Base-by-base conservation (phyloP, 1,140 invertebrate genomes). In the Sarcophaga peregrina region DNA sequence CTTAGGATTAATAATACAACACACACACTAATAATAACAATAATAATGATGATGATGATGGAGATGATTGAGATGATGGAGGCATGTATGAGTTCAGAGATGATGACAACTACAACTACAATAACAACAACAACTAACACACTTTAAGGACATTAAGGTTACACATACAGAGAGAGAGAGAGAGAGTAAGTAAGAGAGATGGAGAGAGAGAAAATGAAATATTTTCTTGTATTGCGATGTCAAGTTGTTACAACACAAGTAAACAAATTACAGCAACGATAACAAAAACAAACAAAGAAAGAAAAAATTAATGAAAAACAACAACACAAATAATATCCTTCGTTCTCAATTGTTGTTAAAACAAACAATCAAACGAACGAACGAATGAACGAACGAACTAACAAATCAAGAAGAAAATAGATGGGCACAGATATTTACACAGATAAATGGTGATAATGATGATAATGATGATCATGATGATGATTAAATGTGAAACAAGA, bases 51-150 rank as follows among this genome's bases (percentile, higher is more conserved):
- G 58, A 68, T 5, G 17, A 68, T 25, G 62, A 68, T n/a, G 25
- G 25, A 37, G 25, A 4, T 37, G 25, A 37, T 37, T 1, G 25
- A 37, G 4, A 37, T 37, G 25, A 37, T 37, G 25, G 25, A 37
- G 25, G 25, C 25, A 37, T 37, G 25, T 37, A 58, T 13, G 54
- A 58, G 54, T 4, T 68, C 10, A 9, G 17, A 10, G 62, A 68
- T 68, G 62, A 68, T 68, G 62, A 68, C 62, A 68, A 68, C 62
- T 20, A 68, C 17, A 20, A 68, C 62, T 20, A 68, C 50, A 68
- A 25, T 20, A 68, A 25, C 7, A 68, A 68, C 58, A 68, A 68
- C 58, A 68, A 20, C 58, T 20, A 68, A 68, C 62, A 68, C 62
- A 68, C 17, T n/a, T 68, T 68, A 8, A 68, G 62, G 62, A 68